phyloP scores from a whole-genome alignment of 2,797 vertebrate species.

The Stomatorhinus walkeri region DNA sequence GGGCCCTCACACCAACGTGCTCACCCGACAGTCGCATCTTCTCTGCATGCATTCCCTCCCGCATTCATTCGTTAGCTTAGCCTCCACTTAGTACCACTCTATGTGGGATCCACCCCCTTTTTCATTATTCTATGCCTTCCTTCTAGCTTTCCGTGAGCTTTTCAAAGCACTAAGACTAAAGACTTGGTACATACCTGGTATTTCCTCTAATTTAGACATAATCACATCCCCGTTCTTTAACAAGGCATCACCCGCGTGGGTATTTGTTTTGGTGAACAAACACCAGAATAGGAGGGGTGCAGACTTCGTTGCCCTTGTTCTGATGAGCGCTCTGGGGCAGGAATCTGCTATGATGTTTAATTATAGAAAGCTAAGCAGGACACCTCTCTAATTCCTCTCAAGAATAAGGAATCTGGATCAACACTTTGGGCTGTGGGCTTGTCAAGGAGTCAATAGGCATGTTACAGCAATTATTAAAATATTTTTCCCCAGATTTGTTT shows the following conservation, averaged over 20 bases:
- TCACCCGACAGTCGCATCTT: constrained; percentile 37
- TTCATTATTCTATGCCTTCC: background rate
- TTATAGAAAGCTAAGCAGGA: constrained; percentile 45
- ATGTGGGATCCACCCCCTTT: background rate
- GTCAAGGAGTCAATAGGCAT: constrained; percentile 60
- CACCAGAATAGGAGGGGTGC: background rate
- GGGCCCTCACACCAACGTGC: constrained; percentile 59
- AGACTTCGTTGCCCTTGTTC: background rate
- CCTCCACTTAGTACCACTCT: constrained; percentile 41
- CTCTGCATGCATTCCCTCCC: constrained; percentile 24
- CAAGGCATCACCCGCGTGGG: background rate
- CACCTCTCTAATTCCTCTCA: constrained; percentile 45
- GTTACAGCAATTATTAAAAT: constrained; percentile 61
- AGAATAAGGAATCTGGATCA: constrained; percentile 30
- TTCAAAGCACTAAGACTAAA: background rate
- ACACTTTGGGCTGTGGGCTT: constrained; percentile 35
- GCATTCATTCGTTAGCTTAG: constrained; percentile 54
- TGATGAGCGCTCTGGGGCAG: background rate
- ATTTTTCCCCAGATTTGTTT: constrained; percentile 49
- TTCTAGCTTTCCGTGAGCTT: background rate
- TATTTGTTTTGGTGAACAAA: background rate
- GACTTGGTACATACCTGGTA: background rate
- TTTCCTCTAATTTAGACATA: background rate
- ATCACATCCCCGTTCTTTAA: background rate
- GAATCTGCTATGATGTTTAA: constrained; percentile 40